Evolutionary conservation across 2,888 invertebrate genomes (phyloP).

Genomic region (Oeneis ivallda): DNA sequence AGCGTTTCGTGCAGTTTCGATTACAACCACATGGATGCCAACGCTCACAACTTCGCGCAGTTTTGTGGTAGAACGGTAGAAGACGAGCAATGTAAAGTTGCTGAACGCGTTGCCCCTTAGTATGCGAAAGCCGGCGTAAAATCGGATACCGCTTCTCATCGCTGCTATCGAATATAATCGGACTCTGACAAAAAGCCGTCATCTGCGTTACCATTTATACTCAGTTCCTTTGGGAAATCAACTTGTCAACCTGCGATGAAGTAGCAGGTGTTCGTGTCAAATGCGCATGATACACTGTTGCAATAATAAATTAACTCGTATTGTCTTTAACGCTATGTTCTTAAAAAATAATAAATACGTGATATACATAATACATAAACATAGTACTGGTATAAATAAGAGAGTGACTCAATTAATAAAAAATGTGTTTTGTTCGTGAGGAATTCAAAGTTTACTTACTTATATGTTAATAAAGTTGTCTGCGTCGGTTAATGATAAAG

Average conservation of each 20-base stretch:
- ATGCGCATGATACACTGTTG: constrained; percentile 9
- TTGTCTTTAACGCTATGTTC: constrained; percentile 5
- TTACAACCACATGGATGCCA: too few relatives aligned
- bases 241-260: constrained; percentile 28
- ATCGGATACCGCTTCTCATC: too few relatives aligned
- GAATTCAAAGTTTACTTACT: neutral
- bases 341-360: neutral
- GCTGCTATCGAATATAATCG: too few relatives aligned
- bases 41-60: too few relatives aligned
- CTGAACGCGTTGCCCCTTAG: too few relatives aligned
- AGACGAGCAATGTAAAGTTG: too few relatives aligned
- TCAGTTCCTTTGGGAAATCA: constrained; percentile 31
- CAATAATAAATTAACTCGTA: constrained; percentile 3
- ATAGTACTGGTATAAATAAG: constrained; percentile 6
- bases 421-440: neutral
- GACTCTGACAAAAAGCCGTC: neutral
- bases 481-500: neutral
- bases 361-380: neutral
- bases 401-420: neutral
- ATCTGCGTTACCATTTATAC: neutral
- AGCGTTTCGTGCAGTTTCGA: too few relatives aligned
- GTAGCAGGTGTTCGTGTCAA: constrained; percentile 15
- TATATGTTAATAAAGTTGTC: too few relatives aligned
- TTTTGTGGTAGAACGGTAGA: too few relatives aligned
- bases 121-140: too few relatives aligned